phyloP scores from a whole-genome alignment of 2,888 invertebrate species.

The Sphaerophoria taeniata region DNA sequence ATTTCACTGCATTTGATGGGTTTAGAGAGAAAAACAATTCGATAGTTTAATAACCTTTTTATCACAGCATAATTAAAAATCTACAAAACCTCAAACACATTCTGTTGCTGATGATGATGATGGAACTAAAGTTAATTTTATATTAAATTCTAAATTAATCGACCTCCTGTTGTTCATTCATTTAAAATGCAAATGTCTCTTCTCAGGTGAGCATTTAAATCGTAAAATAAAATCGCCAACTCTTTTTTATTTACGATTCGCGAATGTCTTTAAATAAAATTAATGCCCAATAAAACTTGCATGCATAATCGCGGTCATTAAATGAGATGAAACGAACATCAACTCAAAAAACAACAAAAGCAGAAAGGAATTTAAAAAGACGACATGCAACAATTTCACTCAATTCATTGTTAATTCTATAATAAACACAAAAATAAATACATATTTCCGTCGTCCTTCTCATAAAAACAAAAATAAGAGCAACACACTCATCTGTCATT shows the following conservation, averaged over 20 bases:
- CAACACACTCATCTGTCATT: neutral
- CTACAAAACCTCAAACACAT: too few species aligned
- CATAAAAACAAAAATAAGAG: neutral
- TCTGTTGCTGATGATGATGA: too few species aligned
- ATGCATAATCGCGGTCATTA: neutral
- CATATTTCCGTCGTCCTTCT: neutral
- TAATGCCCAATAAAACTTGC: constrained; percentile 2
- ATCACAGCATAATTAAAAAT: too few species aligned
- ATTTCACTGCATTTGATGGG: too few species aligned
- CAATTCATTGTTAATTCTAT: neutral
- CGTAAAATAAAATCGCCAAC: neutral
- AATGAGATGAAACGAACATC: neutral
- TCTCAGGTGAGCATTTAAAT: neutral
- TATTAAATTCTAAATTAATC: neutral
- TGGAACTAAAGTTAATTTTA: neutral
- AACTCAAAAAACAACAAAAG: neutral
- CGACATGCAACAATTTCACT: neutral
- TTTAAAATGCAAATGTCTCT: neutral
- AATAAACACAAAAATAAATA: neutral
- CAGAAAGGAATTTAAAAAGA: neutral
- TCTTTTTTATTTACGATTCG: neutral
- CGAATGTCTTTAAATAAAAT: neutral
- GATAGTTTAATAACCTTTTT: too few species aligned
- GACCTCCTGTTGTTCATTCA: neutral
- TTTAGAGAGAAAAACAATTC: too few species aligned